phyloP scores from a whole-genome alignment of 2,113 vertebrate species.

The Epinephelus fuscoguttatus region DNA sequence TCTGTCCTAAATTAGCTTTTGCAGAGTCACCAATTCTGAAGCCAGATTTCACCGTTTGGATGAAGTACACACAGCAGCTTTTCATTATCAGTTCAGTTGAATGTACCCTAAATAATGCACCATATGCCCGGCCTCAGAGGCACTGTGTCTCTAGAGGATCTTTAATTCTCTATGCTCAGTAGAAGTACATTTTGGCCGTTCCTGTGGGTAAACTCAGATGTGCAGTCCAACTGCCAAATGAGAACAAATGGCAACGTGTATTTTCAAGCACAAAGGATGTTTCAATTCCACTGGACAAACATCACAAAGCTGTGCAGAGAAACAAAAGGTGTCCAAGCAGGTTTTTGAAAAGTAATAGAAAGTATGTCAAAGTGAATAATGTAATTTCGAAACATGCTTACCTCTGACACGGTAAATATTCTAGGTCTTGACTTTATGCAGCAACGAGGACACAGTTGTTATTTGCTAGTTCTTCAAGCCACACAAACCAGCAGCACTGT shows the following conservation, averaged over 20 bases:
- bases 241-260: conserved; percentile 34
- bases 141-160: conserved; percentile 51
- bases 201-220: conserved; percentile 31
- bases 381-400: not conserved
- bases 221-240: conserved; percentile 51
- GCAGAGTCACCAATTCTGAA: conserved; percentile 40
- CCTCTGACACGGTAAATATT: not conserved
- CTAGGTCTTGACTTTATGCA: conserved; percentile 18
- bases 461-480: conserved; percentile 13
- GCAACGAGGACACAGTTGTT: conserved; percentile 13
- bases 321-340: not conserved
- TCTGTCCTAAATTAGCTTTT: conserved; percentile 31
- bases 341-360: not conserved
- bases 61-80: conserved; percentile 29
- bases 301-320: conserved; percentile 4
- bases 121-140: conserved; percentile 42
- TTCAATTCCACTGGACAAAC: conserved; percentile 15
- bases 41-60: conserved; percentile 33
- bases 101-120: conserved; percentile 67
- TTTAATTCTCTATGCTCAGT: conserved; percentile 35
- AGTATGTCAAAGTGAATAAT: not conserved
- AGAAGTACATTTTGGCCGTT: conserved; percentile 19
- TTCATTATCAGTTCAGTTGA: conserved; percentile 15
- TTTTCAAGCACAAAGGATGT: conserved; percentile 34
- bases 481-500: conserved; percentile 43